phyloP scores from a whole-genome alignment of 2,888 invertebrate genomes.

The Acholoe squamosa region DNA sequence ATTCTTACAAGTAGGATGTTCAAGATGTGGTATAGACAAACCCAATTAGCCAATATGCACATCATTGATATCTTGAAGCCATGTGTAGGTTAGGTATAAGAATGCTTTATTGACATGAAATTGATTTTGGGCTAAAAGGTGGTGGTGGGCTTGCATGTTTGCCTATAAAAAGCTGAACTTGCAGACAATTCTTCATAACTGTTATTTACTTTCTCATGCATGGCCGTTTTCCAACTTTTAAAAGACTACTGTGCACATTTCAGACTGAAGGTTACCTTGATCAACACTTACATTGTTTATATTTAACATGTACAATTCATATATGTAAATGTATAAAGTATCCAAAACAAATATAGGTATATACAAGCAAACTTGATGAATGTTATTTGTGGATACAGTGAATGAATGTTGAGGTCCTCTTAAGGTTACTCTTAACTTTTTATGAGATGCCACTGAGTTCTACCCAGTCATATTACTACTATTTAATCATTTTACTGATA shows the following conservation, averaged over 20 bases:
- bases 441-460: neutral
- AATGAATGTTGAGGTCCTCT: neutral
- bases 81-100: neutral
- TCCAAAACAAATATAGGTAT: neutral
- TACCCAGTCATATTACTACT: neutral
- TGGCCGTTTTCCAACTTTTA: neutral
- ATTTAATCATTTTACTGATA: neutral
- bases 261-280: neutral
- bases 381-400: neutral
- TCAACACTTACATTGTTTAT: conserved; percentile 10
- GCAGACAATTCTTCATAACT: neutral
- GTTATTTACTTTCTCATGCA: neutral
- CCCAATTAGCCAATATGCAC: neutral
- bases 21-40: neutral
- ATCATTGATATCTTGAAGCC: neutral
- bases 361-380: conserved; percentile 10
- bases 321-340: neutral
- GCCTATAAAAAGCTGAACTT: neutral
- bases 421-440: neutral
- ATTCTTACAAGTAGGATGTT: neutral
- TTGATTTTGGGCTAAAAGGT: neutral
- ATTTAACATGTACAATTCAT: neutral
- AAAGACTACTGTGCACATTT: neutral
- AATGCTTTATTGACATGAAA: neutral
- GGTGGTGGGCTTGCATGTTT: neutral